A percentile compares a stretch with the other conserved stretches of the same genome.
Evolutionary conservation across 2,113 vertebrate species (phyloP).

Genomic region (Fulica atra): DNA sequence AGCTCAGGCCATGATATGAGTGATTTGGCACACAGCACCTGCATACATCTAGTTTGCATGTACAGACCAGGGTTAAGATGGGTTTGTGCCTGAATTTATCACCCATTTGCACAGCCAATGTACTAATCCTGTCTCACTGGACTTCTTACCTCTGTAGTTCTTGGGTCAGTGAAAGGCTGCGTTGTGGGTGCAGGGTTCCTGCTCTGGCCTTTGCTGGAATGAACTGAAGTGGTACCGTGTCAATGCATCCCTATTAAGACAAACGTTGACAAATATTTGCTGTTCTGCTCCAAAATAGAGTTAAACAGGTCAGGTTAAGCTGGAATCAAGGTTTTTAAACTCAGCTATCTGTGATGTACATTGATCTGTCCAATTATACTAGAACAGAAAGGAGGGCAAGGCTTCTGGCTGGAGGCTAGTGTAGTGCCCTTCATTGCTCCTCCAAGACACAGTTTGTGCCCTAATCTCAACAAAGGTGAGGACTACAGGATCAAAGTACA

Average conservation of each 20-base stretch:
- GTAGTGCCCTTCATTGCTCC: background rate
- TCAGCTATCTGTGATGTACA: background rate
- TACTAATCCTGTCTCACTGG: background rate
- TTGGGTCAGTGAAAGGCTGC: background rate
- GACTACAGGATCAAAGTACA: background rate
- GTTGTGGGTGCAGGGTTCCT: background rate
- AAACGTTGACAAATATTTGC: background rate
- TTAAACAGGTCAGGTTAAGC: background rate
- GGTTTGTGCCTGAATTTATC: background rate
- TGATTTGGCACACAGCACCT: background rate
- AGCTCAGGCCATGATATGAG: background rate
- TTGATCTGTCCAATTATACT: background rate
- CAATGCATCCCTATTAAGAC: background rate
- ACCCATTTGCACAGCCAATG: accelerated
- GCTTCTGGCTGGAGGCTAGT: background rate
- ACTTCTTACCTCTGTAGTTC: no score
- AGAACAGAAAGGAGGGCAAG: background rate
- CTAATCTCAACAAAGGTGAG: background rate
- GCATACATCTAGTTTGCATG: background rate
- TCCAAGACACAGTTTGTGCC: background rate
- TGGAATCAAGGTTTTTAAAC: background rate
- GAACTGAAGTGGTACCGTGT: background rate
- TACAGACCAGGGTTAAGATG: background rate
- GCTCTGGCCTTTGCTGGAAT: background rate
- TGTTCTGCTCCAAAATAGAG: background rate